phyloP scores from a whole-genome alignment of 1,140 invertebrate species.

The Drosophila sturtevanti region DNA sequence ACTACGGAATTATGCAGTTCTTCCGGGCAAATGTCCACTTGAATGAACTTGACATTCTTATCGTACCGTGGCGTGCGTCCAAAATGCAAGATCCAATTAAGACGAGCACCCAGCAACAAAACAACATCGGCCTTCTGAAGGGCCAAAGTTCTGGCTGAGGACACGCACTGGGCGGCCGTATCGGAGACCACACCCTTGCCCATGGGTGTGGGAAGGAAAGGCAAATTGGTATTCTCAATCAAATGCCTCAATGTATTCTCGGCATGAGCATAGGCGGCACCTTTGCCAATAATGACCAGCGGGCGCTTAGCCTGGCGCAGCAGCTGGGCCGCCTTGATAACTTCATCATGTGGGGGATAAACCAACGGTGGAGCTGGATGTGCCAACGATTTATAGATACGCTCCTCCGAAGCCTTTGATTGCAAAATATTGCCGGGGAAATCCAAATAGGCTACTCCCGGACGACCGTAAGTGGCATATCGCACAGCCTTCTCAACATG shows the following conservation, averaged over 20 bases:
- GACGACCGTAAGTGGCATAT: slow-evolving; percentile 92
- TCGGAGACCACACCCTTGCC: slow-evolving; percentile 97
- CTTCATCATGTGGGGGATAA: slow-evolving; percentile 87
- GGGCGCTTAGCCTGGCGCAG: slow-evolving; percentile 90
- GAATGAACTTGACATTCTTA: slow-evolving; percentile 93
- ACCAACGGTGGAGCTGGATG: slow-evolving; percentile 86
- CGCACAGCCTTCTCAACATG: slow-evolving; percentile 97
- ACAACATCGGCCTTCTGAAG: slow-evolving; percentile 94
- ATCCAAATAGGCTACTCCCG: slow-evolving; percentile 94
- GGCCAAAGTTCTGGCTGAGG: slow-evolving; percentile 92
- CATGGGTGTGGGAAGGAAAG: slow-evolving; percentile 97
- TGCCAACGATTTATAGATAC: slow-evolving; percentile 79
- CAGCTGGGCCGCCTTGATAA: slow-evolving; percentile 88
- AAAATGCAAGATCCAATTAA: slow-evolving; percentile 99
- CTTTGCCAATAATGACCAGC: slow-evolving; percentile 96
- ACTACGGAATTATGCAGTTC: slow-evolving; percentile 95
- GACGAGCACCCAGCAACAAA: slow-evolving; percentile 93
- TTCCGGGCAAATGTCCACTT: slow-evolving; percentile 95
- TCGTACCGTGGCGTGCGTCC: slow-evolving; percentile 93
- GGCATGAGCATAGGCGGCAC: slow-evolving; percentile 92
- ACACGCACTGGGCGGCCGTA: slow-evolving; percentile 89
- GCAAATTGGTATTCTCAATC: slow-evolving; percentile 88
- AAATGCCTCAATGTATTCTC: slow-evolving; percentile 89
- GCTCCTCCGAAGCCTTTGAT: slow-evolving; percentile 75
- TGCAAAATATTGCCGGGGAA: slow-evolving; percentile 92